Base-by-base conservation (phyloP, 1,140 invertebrate genomes). In the Protaetia brevitarsis region DNA sequence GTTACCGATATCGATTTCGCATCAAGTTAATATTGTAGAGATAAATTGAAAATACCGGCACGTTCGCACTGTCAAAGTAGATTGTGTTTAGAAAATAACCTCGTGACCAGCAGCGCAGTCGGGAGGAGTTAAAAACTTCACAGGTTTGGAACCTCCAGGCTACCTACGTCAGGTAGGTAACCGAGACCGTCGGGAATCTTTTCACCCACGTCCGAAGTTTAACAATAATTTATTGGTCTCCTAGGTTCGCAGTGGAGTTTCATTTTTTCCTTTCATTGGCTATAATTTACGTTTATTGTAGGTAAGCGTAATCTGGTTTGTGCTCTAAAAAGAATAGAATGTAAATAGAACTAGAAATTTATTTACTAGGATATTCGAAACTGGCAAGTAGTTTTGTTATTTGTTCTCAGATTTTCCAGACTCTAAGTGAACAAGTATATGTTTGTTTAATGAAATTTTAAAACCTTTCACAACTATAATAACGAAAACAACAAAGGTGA, bases 61-160 rank as follows among this genome's bases (percentile, higher is more conserved):
- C 37, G 37, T 45, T 45, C 37, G 37, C 37, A 6, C 37, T 45
- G 37, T 45, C 37, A 45, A 45, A 45, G 13, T 45, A 45, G 37
- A 45, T 45, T 45, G 37, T 45, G 37, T 45, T 45, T 45, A 16
- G 37, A 45, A 45, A 45, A 45, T 45, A 45, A 45, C 13, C 37
- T 45, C 4, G 13, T 45, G 2, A 21, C 16, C 36, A 13, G 5
- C n/a, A 45, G 13, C 37, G n/a, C 5, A n/a, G n/a, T n/a, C n/a
- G 37, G 1, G 3, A n/a, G 37, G 2, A 19, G 13, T 2, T 13
- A 6, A 45, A 45, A 45, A 45, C 3, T 6, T 19, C 3, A 45
- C 16, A 45, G 37, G 2, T n/a, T 21, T 13, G 37, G 6, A 13
- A 45, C 37, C 13, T 45, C 13, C 13, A 6, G 8, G 8, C 37